Evolutionary conservation across 2,113 vertebrate species (phyloP).

Genomic region (Alaudala cheleensis): DNA sequence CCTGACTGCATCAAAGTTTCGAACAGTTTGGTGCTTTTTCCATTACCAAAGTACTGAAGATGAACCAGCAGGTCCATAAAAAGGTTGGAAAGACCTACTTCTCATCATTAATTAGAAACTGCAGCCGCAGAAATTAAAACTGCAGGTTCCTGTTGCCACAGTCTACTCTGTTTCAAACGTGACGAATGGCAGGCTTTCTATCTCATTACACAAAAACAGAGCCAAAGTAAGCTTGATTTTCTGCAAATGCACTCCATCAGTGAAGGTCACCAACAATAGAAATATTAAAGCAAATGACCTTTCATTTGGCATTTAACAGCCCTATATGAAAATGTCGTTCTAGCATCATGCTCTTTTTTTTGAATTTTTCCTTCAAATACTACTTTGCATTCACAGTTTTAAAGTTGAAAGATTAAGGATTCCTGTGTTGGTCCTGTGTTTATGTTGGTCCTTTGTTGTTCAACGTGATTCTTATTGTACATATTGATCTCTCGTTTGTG

Average conservation of each 20-base stretch:
- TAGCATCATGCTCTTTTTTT: background rate
- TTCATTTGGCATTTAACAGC: background rate
- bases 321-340: background rate
- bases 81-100: background rate
- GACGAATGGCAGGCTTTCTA: background rate
- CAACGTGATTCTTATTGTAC: background rate
- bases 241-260: background rate
- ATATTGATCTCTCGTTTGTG: background rate
- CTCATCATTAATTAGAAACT: background rate
- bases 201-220: background rate
- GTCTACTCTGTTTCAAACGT: background rate
- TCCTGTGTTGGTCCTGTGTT: background rate
- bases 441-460: background rate
- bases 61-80: background rate
- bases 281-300: conserved; percentile 5
- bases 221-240: background rate
- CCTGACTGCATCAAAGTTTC: background rate
- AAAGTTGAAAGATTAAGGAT: background rate
- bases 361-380: background rate
- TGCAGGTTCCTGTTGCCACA: background rate
- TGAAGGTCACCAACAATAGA: background rate
- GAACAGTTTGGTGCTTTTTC: background rate
- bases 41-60: background rate
- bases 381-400: background rate
- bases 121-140: conserved; percentile 9